Evolutionary conservation across 2,113 vertebrate species (phyloP).

Genomic region (Papio anubis): DNA sequence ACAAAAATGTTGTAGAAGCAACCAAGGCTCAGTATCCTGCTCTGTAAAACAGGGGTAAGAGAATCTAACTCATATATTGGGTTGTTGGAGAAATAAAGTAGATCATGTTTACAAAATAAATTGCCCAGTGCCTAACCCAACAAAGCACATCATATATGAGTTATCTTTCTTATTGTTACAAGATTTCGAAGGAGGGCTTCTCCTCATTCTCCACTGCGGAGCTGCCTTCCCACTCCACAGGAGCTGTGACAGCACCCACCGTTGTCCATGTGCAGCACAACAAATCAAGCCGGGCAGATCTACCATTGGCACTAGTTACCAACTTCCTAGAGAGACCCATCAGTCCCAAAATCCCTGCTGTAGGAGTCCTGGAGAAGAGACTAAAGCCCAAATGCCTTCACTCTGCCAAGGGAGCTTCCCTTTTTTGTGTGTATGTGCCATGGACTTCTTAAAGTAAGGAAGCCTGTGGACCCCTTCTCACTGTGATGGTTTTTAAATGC

Average conservation of each 20-base stretch:
- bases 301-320: not conserved
- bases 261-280: fast-evolving
- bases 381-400: not conserved
- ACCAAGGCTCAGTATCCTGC: not conserved
- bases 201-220: not conserved
- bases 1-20: not conserved
- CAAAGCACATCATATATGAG: not conserved
- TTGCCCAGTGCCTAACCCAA: not conserved
- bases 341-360: not conserved
- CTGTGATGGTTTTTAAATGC: not conserved
- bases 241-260: not conserved
- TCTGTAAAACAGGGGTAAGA: not conserved
- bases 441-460: not conserved
- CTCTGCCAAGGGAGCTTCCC: not conserved
- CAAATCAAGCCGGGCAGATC: not conserved
- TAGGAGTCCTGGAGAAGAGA: not conserved
- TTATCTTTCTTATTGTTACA: not conserved
- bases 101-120: not conserved
- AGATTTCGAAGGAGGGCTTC: not conserved
- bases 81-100: not conserved
- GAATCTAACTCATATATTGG: not conserved
- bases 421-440: not conserved
- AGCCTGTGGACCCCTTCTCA: not conserved
- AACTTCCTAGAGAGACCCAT: not conserved
- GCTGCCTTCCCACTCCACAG: not conserved